These are phyloP conservation scores for Baryphthengus martii DNA, from an alignment of 2,113 vertebrate genomes.

Conservation along the genomic window DNA sequence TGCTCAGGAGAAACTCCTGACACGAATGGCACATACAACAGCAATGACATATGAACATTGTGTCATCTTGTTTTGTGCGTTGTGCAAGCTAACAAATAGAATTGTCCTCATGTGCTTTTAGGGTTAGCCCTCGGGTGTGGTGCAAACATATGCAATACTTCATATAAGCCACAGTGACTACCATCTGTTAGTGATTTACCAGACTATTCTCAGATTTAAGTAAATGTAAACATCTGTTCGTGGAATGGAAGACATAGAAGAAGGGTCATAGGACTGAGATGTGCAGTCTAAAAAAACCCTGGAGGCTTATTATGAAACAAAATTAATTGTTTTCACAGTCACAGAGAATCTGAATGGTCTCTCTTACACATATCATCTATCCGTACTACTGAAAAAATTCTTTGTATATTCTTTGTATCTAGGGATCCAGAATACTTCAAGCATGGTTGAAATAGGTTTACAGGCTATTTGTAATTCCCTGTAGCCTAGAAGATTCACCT, in stretches of 20 bases:
- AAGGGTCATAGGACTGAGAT: background rate
- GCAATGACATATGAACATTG: background rate
- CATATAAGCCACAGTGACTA: background rate
- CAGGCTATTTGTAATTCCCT: background rate
- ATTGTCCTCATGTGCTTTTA: constrained; percentile 6
- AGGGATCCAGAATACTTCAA: background rate
- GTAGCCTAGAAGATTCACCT: background rate
- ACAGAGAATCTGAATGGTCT: background rate
- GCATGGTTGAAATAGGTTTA: background rate
- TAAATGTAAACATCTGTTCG: background rate
- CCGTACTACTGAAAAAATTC: background rate
- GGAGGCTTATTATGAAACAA: background rate
- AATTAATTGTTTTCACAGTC: background rate
- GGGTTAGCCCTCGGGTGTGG: constrained; percentile 31
- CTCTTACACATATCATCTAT: background rate
- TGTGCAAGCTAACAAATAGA: constrained; percentile 21
- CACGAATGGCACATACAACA: background rate
- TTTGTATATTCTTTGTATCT: background rate
- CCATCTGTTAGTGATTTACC: background rate
- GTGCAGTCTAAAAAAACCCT: background rate
- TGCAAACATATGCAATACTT: background rate
- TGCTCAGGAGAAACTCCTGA: background rate
- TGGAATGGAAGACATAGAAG: background rate
- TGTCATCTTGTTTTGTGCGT: background rate
- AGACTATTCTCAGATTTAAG: background rate